phyloP scores from a whole-genome alignment of 1,140 invertebrate genomes.

The Drosophila mauritiana region DNA sequence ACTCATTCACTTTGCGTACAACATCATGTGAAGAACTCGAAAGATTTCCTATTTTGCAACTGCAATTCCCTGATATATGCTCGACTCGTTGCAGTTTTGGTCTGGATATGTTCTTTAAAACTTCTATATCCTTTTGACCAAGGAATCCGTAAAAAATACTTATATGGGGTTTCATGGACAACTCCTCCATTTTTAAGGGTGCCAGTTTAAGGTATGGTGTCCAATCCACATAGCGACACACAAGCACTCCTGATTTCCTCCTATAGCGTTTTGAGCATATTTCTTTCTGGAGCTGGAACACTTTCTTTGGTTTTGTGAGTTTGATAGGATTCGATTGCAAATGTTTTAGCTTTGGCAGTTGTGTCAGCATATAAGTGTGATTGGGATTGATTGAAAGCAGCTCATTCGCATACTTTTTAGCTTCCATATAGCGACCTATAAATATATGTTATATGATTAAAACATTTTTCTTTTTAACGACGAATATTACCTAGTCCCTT shows the following conservation, averaged over 20 bases:
- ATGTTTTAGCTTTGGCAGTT: not conserved
- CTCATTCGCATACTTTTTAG: conserved; percentile 4
- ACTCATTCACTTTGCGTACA: conserved; percentile 10
- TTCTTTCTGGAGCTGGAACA: not conserved
- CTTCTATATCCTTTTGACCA: conserved; percentile 4
- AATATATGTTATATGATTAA: not conserved
- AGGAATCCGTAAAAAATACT: not conserved
- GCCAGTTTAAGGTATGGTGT: conserved; percentile 7
- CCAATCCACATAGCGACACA: not conserved
- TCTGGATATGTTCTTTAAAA: conserved; percentile 5
- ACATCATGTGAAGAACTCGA: not conserved
- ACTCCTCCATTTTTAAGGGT: conserved; percentile 6
- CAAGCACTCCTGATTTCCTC: not conserved
- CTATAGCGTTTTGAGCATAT: conserved; percentile 8
- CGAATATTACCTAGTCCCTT: conserved; percentile 20
- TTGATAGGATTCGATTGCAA: not conserved
- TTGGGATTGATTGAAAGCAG: conserved; percentile 6
- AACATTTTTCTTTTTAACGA: not conserved
- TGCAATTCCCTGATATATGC: conserved; percentile 10
- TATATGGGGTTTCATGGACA: not conserved
- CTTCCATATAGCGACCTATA: conserved; percentile 7
- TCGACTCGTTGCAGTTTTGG: not conserved
- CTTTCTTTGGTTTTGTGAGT: not conserved
- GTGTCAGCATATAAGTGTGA: conserved; percentile 9
- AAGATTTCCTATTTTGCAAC: conserved; percentile 8